Percentiles rank a stretch among this genome's conserved stretches.
These are phyloP conservation scores for Gymnorhina tibicen DNA, from an alignment of 2,113 vertebrate species.

Conservation along the genomic window DNA sequence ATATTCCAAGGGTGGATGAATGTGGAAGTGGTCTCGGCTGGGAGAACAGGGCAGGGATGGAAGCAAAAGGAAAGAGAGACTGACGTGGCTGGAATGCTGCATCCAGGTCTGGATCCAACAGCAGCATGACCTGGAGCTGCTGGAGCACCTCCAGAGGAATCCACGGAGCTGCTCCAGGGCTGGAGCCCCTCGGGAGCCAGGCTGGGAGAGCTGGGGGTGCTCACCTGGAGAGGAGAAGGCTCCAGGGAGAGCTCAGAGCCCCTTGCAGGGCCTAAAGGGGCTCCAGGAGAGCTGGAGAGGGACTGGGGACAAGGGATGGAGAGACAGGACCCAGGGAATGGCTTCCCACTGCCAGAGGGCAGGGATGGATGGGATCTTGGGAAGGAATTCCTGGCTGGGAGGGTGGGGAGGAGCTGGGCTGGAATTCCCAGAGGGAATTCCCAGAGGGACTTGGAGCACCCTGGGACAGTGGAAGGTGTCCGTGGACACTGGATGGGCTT, in stretches of 20 bases:
- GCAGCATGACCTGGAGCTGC: background rate
- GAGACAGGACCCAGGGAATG: background rate
- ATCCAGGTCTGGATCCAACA: background rate
- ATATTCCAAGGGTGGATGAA: background rate
- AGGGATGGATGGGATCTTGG: background rate
- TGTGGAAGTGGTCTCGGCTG: background rate
- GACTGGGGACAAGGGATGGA: background rate
- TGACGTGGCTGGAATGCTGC: accelerated
- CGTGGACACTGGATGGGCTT: background rate
- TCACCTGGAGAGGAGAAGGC: background rate
- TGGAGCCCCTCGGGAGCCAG: background rate
- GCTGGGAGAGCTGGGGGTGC: background rate
- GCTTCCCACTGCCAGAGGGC: background rate
- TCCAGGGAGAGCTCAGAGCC: background rate
- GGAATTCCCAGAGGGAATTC: background rate
- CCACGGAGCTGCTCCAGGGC: background rate
- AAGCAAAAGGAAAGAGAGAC: background rate
- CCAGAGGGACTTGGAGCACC: background rate
- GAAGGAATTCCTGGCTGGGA: background rate
- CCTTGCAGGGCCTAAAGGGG: background rate
- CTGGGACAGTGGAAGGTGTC: background rate
- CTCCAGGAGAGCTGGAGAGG: background rate
- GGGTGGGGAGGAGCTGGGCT: background rate
- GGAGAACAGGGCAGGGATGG: background rate
- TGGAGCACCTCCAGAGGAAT: background rate